Evolutionary conservation across 2,113 vertebrate species (phyloP).

Genomic region (Rissa tridactyla): DNA sequence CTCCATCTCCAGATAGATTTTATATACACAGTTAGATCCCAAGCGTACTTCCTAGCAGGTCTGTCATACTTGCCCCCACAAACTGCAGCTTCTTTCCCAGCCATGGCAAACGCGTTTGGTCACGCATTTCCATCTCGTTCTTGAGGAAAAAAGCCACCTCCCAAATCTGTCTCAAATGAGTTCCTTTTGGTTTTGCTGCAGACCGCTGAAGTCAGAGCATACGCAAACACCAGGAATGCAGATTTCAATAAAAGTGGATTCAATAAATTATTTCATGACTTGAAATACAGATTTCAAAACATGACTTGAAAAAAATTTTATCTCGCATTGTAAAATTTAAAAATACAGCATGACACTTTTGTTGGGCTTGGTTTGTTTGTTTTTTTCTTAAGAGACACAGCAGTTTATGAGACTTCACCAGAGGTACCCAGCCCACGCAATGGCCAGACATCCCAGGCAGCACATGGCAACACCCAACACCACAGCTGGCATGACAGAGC

Average conservation of each 20-base stretch:
- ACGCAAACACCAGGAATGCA: not conserved
- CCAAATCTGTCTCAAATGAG: not conserved
- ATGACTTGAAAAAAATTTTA: not conserved
- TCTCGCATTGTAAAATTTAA: not conserved
- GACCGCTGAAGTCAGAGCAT: rapidly evolving
- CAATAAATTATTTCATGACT: not conserved
- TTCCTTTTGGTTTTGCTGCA: not conserved
- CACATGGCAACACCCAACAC: not conserved
- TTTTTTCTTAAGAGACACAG: not conserved
- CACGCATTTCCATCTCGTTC: not conserved
- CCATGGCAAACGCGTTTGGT: rapidly evolving
- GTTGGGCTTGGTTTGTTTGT: not conserved
- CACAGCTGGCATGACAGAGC: not conserved
- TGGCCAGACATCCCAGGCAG: not conserved
- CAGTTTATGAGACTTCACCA: not conserved
- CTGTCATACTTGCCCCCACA: not conserved
- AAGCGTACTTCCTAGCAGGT: not conserved
- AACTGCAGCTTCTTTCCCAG: not conserved
- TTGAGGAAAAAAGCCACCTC: not conserved
- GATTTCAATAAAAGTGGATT: not conserved
- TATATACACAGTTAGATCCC: not conserved
- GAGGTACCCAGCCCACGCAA: not conserved
- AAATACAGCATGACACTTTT: not conserved
- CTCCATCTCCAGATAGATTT: not conserved
- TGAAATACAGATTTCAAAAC: not conserved